phyloP scores from a whole-genome alignment of 2,113 vertebrate genomes.

The Neolamprologus sp. region DNA sequence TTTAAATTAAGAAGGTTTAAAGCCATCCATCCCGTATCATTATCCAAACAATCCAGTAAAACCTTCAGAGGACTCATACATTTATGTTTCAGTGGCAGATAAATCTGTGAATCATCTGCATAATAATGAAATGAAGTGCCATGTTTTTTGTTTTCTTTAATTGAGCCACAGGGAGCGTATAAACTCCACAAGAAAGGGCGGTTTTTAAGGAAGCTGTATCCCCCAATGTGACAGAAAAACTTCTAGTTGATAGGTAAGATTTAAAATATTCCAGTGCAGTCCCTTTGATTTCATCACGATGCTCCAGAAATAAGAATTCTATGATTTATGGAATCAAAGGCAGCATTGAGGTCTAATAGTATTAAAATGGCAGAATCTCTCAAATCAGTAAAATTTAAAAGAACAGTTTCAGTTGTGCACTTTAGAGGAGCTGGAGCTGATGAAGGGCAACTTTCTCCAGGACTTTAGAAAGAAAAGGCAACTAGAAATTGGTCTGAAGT shows the following conservation, averaged over 20 bases:
- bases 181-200: background rate
- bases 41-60: background rate
- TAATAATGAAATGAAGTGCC: background rate
- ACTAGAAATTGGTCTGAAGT: background rate
- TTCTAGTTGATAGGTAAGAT: fast-evolving
- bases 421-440: background rate
- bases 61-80: background rate
- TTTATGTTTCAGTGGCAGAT: background rate
- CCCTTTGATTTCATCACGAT: fast-evolving
- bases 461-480: background rate
- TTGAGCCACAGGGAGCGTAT: fast-evolving
- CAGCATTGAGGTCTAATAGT: background rate
- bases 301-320: background rate
- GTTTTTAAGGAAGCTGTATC: background rate
- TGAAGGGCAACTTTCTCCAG: background rate
- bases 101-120: background rate
- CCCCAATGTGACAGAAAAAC: background rate
- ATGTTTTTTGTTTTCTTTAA: background rate
- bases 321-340: background rate
- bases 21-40: background rate
- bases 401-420: background rate
- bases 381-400: background rate
- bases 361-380: background rate
- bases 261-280: background rate
- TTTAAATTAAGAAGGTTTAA: background rate